These are phyloP conservation scores for Flabesymbios commensalis DNA, from an alignment of 2,888 invertebrate species.

Conservation along the genomic window DNA sequence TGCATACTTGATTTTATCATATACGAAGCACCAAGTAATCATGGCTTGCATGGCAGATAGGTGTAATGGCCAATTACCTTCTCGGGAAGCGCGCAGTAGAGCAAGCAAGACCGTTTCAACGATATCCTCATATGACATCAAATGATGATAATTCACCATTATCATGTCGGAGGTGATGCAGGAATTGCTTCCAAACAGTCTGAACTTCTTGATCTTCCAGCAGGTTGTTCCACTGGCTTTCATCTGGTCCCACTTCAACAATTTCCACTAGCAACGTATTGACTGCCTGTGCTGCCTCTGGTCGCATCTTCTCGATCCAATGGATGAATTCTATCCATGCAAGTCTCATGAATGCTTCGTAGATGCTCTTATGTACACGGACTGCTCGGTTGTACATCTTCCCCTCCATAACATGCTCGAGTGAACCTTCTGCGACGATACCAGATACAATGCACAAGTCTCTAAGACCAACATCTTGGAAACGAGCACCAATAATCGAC, in stretches of 20 bases:
- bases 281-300: not conserved
- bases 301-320: constrained; percentile 24
- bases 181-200: constrained; percentile 7
- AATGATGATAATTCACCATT: constrained; percentile 9
- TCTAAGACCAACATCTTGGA: constrained; percentile 29
- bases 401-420: constrained; percentile 19
- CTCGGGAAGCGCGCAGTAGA: constrained; percentile 10
- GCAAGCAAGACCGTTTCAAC: constrained; percentile 16
- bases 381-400: constrained; percentile 16
- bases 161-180: constrained; percentile 6
- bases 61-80: constrained; percentile 18
- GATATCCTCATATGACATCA: constrained; percentile 16
- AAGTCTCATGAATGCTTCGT: constrained; percentile 32
- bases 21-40: constrained; percentile 21
- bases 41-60: constrained; percentile 1
- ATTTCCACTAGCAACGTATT: not conserved
- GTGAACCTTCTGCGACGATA: constrained; percentile 33
- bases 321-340: constrained; percentile 15
- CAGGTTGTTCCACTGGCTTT: not conserved
- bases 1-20: constrained; percentile 19
- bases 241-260: not conserved
- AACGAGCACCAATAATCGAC: constrained; percentile 30
- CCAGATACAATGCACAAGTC: constrained; percentile 31
- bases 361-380: constrained; percentile 28
- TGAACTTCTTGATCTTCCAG: not conserved